Conservation (phyloP, 2,888 invertebrate genomes). For the Lithophane ornitopus region DNA sequence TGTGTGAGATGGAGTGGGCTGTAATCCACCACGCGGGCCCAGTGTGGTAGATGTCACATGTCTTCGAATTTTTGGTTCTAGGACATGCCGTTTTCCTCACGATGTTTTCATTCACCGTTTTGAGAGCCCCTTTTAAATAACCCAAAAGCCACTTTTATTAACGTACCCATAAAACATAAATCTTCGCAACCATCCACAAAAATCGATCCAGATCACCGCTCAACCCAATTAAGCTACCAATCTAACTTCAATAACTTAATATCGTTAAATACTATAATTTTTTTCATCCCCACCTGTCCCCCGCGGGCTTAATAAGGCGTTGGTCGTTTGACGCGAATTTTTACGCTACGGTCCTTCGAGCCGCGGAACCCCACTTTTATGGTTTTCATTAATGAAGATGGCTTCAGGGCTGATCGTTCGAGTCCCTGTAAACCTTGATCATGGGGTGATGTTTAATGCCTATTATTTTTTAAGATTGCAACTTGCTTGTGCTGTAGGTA, state of each 20-base stretch:
- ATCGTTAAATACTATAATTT: conserved; percentile 82
- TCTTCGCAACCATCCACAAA: conserved; percentile 16
- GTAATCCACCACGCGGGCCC: no score
- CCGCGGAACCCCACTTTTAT: conserved; percentile 81
- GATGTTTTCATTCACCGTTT: no score
- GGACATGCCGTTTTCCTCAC: no score
- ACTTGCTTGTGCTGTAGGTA: conserved; percentile 66
- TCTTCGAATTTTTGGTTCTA: no score
- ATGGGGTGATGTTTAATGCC: conserved; percentile 82
- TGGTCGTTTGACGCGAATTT: conserved; percentile 83
- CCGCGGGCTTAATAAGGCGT: conserved; percentile 85
- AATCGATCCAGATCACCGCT: conserved; percentile 47
- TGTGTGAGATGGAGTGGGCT: no score
- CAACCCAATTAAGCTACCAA: conserved; percentile 70
- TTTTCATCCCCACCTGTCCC: conserved; percentile 77
- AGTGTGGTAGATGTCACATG: no score
- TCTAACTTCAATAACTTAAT: conserved; percentile 79
- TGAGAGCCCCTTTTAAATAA: no score
- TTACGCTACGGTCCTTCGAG: conserved; percentile 68
- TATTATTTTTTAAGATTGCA: conserved; percentile 79
- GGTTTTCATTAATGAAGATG: conserved; percentile 88
- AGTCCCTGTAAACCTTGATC: conserved; percentile 80
- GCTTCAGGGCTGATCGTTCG: conserved; percentile 87
- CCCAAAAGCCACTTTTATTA: background rate
- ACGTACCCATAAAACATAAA: background rate